Evolutionary conservation across 1,140 invertebrate species (phyloP).

Genomic region (Phortica variegata): DNA sequence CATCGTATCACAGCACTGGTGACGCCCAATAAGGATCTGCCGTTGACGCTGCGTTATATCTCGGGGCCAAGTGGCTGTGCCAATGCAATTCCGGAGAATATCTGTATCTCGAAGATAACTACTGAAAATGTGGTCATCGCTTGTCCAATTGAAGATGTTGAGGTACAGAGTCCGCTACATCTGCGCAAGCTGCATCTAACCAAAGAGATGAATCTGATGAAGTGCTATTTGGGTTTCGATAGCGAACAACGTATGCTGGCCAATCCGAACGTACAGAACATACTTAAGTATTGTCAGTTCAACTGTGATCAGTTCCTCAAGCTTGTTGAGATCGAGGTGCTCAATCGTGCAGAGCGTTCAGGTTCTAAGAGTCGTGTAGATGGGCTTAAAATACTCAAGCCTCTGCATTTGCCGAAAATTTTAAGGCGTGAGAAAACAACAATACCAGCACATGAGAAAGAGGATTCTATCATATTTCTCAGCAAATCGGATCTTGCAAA

Average conservation of each 20-base stretch:
- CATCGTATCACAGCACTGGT: conserved; percentile 45
- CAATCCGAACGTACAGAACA: conserved; percentile 63
- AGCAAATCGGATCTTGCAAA: conserved; percentile 65
- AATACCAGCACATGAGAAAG: conserved; percentile 62
- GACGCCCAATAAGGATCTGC: conserved; percentile 37
- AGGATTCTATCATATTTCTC: conserved; percentile 65
- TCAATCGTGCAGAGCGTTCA: conserved; percentile 57
- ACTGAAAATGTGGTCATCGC: conserved; percentile 51
- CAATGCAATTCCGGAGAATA: conserved; percentile 43
- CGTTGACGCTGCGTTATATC: conserved; percentile 46
- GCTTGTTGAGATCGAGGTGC: conserved; percentile 52
- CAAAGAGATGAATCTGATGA: conserved; percentile 59
- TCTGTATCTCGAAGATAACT: conserved; percentile 43
- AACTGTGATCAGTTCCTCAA: conserved; percentile 58
- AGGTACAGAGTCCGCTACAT: conserved; percentile 34
- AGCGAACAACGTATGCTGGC: conserved; percentile 64
- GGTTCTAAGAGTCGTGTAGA: conserved; percentile 58
- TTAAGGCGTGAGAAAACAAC: conserved; percentile 60
- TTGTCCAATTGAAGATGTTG: conserved; percentile 50
- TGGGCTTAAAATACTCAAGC: conserved; percentile 60
- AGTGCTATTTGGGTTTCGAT: conserved; percentile 62
- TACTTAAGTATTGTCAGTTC: conserved; percentile 65
- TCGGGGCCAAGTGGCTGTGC: conserved; percentile 31
- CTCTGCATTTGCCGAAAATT: conserved; percentile 60
- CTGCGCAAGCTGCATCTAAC: conserved; percentile 58